Percentiles rank a stretch among this genome's conserved stretches.
phyloP scores from a whole-genome alignment of 53 echinoderm and acorn worm species.

The Mesocentrotus franciscanus region DNA sequence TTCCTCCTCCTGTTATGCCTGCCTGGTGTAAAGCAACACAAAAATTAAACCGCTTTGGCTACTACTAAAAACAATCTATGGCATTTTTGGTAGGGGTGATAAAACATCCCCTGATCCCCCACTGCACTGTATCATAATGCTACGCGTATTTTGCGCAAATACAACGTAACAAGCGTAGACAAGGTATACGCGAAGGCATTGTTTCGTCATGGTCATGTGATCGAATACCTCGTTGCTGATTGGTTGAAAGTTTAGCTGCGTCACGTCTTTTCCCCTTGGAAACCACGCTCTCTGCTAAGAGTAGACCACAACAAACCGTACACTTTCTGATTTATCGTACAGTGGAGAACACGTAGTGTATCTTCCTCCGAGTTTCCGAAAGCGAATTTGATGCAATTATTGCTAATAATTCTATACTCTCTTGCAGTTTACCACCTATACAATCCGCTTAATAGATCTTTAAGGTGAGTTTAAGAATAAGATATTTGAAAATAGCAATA shows the following conservation, averaged over 20 bases:
- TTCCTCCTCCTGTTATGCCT: too few species aligned
- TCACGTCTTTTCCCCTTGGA: background rate
- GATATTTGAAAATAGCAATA: too few species aligned
- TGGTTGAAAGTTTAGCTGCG: background rate
- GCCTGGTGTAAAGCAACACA: too few species aligned
- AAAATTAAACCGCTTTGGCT: too few species aligned
- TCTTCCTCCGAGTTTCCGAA: background rate
- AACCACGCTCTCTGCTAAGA: background rate
- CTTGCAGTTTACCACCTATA: background rate
- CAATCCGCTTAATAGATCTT: too few species aligned
- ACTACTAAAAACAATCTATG: too few species aligned
- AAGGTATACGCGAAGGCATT: background rate
- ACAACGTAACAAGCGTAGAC: too few species aligned
- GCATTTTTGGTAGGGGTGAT: too few species aligned
- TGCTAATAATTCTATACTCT: background rate
- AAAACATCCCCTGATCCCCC: too few species aligned
- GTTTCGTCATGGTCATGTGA: background rate
- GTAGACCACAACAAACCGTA: background rate
- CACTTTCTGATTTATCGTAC: slow-evolving; percentile 3
- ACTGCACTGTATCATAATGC: too few species aligned
- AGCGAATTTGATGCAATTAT: background rate
- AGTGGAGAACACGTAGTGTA: slow-evolving; percentile 7
- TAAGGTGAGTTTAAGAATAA: too few species aligned
- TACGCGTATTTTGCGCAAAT: too few species aligned
- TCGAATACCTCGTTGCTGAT: background rate